Evolutionary conservation across 2,888 invertebrate species (phyloP).

Genomic region (Agriopis aurantiaria): DNA sequence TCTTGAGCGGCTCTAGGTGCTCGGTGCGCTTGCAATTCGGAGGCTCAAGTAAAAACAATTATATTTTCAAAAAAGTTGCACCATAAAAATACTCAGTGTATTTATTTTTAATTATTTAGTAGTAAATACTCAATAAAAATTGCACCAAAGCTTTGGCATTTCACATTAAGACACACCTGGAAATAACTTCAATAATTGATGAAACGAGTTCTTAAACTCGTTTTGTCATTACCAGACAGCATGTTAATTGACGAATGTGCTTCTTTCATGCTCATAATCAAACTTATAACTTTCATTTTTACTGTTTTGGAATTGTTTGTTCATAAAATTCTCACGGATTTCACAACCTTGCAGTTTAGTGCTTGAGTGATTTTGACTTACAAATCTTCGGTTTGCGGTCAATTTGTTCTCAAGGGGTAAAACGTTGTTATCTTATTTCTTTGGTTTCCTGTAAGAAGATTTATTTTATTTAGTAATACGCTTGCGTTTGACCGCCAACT

Average conservation of each 20-base stretch:
- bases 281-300: conserved; percentile 20
- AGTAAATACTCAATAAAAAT: too few relatives aligned
- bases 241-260: conserved; percentile 27
- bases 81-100: too few relatives aligned
- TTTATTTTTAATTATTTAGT: too few relatives aligned
- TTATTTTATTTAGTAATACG: neutral
- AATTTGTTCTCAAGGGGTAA: conserved; percentile 18
- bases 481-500: too few relatives aligned
- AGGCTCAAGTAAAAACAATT: too few relatives aligned
- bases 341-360: neutral
- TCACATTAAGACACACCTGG: neutral
- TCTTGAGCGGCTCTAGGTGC: too few relatives aligned
- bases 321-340: conserved; percentile 21
- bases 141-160: neutral
- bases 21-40: too few relatives aligned
- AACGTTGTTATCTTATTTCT: conserved; percentile 13
- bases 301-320: neutral
- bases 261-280: conserved; percentile 11
- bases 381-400: conserved; percentile 21
- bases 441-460: conserved; percentile 14
- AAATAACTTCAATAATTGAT: conserved; percentile 2
- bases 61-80: too few relatives aligned
- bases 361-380: conserved; percentile 12
- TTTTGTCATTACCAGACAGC: conserved; percentile 8
- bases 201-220: conserved; percentile 9